Evolutionary conservation across 2,888 invertebrate species (phyloP).

Genomic region (Thumatha senex): DNA sequence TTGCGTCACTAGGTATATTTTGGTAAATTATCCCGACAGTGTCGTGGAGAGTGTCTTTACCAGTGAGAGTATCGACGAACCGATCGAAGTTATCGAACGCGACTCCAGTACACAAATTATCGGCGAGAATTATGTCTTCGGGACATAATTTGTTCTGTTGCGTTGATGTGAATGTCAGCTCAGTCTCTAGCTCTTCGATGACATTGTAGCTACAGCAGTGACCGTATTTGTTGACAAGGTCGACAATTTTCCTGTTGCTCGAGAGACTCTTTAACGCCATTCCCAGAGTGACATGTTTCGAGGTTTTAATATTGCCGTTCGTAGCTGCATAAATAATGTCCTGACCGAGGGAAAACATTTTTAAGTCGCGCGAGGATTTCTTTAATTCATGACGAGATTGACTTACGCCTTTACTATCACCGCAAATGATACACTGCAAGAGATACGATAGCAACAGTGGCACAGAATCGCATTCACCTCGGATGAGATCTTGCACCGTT

Average conservation of each 20-base stretch:
- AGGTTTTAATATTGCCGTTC: not conserved
- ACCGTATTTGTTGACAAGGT: slow-evolving; percentile 38
- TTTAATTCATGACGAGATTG: too few species aligned
- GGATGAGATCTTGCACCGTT: too few species aligned
- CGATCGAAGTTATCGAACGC: not conserved
- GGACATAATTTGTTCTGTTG: too few species aligned
- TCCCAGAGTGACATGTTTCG: slow-evolving; percentile 32
- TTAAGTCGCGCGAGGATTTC: too few species aligned
- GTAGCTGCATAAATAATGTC: slow-evolving; percentile 8
- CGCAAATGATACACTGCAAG: too few species aligned
- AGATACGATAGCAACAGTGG: too few species aligned
- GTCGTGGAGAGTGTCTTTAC: slow-evolving; percentile 1
- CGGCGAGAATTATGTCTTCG: too few species aligned
- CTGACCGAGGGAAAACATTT: slow-evolving; percentile 1
- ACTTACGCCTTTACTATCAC: too few species aligned
- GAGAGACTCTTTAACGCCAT: slow-evolving; percentile 41
- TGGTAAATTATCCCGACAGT: not conserved
- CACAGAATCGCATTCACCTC: too few species aligned
- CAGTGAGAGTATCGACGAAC: not conserved
- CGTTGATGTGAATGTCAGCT: not conserved
- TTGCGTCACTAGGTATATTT: not conserved
- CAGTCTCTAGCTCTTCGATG: slow-evolving; percentile 3
- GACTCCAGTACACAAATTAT: not conserved
- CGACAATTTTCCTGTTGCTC: slow-evolving; percentile 34
- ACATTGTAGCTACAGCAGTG: slow-evolving; percentile 26